phyloP scores from a whole-genome alignment of 35 echinoderm and acorn worm species.

The Ophiothrix spiculata region DNA sequence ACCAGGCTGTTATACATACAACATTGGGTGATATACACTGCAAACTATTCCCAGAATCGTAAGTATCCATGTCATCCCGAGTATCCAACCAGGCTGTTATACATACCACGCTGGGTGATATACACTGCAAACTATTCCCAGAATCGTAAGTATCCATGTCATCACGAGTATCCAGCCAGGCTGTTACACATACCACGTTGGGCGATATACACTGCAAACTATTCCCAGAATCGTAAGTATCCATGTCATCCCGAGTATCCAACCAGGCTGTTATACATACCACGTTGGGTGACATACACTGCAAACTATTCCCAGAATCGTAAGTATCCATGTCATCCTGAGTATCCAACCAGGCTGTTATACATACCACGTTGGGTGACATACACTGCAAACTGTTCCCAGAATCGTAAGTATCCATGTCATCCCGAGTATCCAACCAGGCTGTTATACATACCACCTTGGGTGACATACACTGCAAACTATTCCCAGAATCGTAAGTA shows the following conservation, averaged over 20 bases:
- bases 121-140: no score
- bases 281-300: background rate
- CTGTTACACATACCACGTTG: background rate
- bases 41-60: background rate
- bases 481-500: background rate
- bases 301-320: background rate
- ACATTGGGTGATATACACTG: background rate
- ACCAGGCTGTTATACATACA: background rate
- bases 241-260: background rate
- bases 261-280: background rate
- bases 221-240: background rate
- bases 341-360: no score
- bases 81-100: no score
- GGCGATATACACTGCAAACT: background rate
- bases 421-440: background rate
- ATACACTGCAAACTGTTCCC: no score
- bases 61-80: no score
- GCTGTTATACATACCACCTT: background rate
- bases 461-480: background rate
- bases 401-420: no score
- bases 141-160: no score
- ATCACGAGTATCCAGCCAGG: background rate
- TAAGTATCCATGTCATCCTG: no score
- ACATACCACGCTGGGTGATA: no score
- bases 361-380: no score